Base-by-base conservation (phyloP, 2,113 vertebrate genomes). In the Hiodon tergisus region DNA sequence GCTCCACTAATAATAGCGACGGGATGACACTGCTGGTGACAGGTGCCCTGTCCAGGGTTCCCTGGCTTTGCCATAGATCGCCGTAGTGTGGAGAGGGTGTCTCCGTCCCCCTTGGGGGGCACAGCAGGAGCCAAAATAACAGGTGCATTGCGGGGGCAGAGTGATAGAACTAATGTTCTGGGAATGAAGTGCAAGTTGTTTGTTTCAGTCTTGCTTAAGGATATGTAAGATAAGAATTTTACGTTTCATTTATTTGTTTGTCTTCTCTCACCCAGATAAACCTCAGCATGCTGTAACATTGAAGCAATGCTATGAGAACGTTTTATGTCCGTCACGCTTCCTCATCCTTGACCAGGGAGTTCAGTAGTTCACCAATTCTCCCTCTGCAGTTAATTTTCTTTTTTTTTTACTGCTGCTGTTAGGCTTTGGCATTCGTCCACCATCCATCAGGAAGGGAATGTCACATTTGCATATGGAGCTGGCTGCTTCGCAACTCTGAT, bases 1-100 rank as follows among this genome's bases (percentile, higher is more conserved):
- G 6, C 61, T 31, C 47, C 60, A 17, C 16, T 65, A 73, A 65
- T 73, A 73, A 65, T 73, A 63, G 31, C 72, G 8, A 0, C 65
- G 60, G 72, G 65, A 73, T 63, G 50, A 31, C 31, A 31, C 31
- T 31, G 31, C 31, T 31, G 31, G 2, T n/a, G 31, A 31, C 31
- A 31, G 31, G 31, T 31, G 31, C 31, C 50, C 31, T 16, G 46
- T 10, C 59, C 51, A 17, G 50, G 14, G 59, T 17, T 10, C 47
- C n/a, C 71, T 10, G 70, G 8, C 60, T 31, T 6, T 6, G 9
- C 58, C 7, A 3, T 1, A 9, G 4, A 9, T 59, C 14, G 58
- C 69, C 31, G 2, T 31, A 31, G 31, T 31, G 31, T 31, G 31
- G 3, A 6, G 3, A 16, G 61, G 61, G 61, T 17, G 61, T 63